Base-by-base conservation (phyloP, 2,888 invertebrate genomes). In the Acanthosepion lycidas region DNA sequence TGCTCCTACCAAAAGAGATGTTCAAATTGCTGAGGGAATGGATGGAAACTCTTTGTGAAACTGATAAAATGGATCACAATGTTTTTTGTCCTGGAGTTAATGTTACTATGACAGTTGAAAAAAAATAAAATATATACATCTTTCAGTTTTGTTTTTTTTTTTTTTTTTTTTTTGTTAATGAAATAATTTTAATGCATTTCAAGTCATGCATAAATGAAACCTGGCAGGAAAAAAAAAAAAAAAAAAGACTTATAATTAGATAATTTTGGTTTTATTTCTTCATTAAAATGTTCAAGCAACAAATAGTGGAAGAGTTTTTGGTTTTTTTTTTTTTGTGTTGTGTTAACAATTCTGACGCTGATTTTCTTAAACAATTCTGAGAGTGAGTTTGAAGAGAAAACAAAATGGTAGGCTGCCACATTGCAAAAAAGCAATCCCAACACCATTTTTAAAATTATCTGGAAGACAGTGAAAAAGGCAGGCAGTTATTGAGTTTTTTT, bases 231-330 rank as follows among this genome's bases (percentile, higher is more conserved):
- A n/a, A n/a, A 78, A n/a, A 4, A 28, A n/a, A n/a, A 78, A n/a
- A 78, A 12, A 12, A 78, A 8, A 28, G 9, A 78, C n/a, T 78
- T 78, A 33, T 78, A 78, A 78, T 78, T 78, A 15, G 78, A 78
- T 78, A 78, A 78, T 33, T 78, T 78, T 33, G 78, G 15, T 78
- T 78, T 78, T 78, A 78, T 78, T 78, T 78, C 78, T 78, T 78
- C n/a, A 33, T 78, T 78, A 78, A 78, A 78, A 78, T 78, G 15
- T 78, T 78, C 78, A 78, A 78, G 78, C 78, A 78, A 78, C 78
- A 78, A 78, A 78, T 78, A 59, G n/a, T 78, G 33, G 78, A 78
- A 78, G 78, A 78, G n/a, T n/a, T 28, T 78, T 28, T 78, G 1
- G 1, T 23, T 59, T 59, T 59, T 23, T 59, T 64, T 26, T 26